Percentiles rank a stretch among this genome's conserved stretches.
phyloP scores from a whole-genome alignment of 2,888 invertebrate species.

The Eupithecia subumbrata region DNA sequence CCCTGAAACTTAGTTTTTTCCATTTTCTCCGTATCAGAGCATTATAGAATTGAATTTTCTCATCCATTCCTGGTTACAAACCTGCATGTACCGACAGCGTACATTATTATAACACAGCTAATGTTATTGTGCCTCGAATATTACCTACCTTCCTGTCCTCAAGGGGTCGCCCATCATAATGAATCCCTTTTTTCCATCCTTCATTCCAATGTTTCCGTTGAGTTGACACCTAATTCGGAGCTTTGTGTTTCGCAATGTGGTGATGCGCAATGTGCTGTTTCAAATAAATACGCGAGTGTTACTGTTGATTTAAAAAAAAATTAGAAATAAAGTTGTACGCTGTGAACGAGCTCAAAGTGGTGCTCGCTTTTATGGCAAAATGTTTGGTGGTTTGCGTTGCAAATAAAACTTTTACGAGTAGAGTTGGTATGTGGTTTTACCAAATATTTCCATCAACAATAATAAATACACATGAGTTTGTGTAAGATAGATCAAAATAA shows the following conservation, averaged over 20 bases:
- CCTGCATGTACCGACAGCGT: slow-evolving; percentile 4
- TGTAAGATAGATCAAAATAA: background rate
- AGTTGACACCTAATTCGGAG: slow-evolving; percentile 43
- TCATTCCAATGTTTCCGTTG: slow-evolving; percentile 44
- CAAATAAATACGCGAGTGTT: slow-evolving; percentile 15
- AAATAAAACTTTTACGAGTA: slow-evolving; percentile 12
- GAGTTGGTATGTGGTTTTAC: slow-evolving; percentile 9
- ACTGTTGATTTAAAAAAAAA: slow-evolving; percentile 31
- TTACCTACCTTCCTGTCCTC: slow-evolving; percentile 40
- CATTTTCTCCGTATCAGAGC: background rate
- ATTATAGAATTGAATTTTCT: background rate
- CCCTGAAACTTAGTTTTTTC: background rate
- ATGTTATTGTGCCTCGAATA: slow-evolving; percentile 42
- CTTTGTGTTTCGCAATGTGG: slow-evolving; percentile 33
- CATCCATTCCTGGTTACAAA: background rate
- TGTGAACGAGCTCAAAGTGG: background rate
- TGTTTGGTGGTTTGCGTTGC: slow-evolving; percentile 6
- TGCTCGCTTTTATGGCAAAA: slow-evolving; percentile 13
- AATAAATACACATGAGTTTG: background rate
- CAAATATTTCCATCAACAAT: background rate
- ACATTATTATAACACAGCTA: slow-evolving; percentile 24
- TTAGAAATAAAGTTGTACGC: slow-evolving; percentile 7
- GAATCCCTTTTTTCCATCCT: slow-evolving; percentile 44
- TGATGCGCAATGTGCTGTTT: slow-evolving; percentile 23
- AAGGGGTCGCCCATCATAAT: slow-evolving; percentile 46